Percentiles rank a stretch among this genome's conserved stretches.
These are phyloP conservation scores for Beroe forskalii DNA, from an alignment of 37 sponge, comb jelly and placozoan genomes.

Conservation along the genomic window DNA sequence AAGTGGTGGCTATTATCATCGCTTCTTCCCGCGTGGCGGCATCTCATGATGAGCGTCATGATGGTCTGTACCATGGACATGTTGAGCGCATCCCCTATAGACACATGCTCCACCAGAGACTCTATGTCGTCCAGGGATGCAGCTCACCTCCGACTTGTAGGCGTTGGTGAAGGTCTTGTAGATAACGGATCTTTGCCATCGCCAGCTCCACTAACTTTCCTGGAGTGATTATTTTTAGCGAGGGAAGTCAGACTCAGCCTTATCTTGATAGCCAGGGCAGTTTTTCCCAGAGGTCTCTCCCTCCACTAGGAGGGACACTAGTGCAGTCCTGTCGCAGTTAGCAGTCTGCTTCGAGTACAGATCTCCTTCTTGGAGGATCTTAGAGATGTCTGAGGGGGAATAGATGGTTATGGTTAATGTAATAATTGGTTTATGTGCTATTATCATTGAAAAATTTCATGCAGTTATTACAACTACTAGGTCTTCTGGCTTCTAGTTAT, in stretches of 20 bases:
- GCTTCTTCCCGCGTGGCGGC: constrained; percentile 57
- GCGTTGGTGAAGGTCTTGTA: constrained; percentile 98
- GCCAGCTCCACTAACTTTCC: constrained; percentile 87
- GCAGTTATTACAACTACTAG: too few relatives aligned
- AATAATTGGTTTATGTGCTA: too few relatives aligned
- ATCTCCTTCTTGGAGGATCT: constrained; percentile 74
- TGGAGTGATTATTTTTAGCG: constrained; percentile 79
- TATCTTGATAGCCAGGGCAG: constrained; percentile 89
- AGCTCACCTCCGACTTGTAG: constrained; percentile 94
- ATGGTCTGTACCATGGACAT: constrained; percentile 63
- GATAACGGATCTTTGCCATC: constrained; percentile 81
- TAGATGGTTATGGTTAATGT: too few relatives aligned
- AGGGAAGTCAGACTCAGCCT: too few relatives aligned
- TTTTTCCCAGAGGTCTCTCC: constrained; percentile 83
- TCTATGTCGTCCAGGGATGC: constrained; percentile 95
- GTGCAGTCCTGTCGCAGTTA: constrained; percentile 71
- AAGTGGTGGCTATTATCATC: constrained; percentile 55
- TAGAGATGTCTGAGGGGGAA: constrained; percentile 55
- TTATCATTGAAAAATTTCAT: too few relatives aligned
- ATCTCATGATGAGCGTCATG: constrained; percentile 50
- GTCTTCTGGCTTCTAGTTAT: too few relatives aligned
- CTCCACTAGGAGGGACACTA: constrained; percentile 82
- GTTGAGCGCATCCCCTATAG: constrained; percentile 34
- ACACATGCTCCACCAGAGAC: constrained; percentile 72
- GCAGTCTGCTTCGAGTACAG: constrained; percentile 71